Base-by-base conservation (phyloP, 2,888 invertebrate genomes). In the Troides helena region DNA sequence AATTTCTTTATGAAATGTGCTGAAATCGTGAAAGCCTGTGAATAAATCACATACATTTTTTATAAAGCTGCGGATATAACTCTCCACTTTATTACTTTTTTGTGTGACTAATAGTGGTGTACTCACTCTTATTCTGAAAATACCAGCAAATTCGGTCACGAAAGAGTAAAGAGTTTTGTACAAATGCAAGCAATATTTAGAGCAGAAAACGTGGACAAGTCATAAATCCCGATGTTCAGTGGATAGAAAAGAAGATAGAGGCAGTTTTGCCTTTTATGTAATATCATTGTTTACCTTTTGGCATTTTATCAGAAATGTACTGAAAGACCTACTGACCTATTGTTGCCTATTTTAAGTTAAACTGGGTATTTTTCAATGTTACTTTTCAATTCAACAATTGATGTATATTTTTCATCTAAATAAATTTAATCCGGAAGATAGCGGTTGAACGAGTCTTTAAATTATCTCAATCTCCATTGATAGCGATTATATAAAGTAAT, bases 1-100 rank as follows among this genome's bases (percentile, higher is more conserved):
- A 68, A 68, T 58, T 68, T 67, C 43, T 67, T 67, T 62, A 25
- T 57, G 39, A 57, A 67, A 66, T 7, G 23, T 59, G 17, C 17
- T 43, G 36, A 21, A 67, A 30, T 53, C 53, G 36, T 56, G 18
- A 14, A 30, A 17, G 30, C 36, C 30, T n/a, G 53, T 39, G 36
- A 50, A 50, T 21, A 50, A n/a, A 50, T 50, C 50, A 50, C 18
- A 50, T 5, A 50, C 50, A 50, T 50, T 50, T 50, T 50, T 50
- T 50, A 17, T 50, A 50, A 17, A 50, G 18, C 14, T 14, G 50
- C 18, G 50, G 50, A 50, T 50, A 50, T 14, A 50, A 50, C 50
- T 50, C 50, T 14, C 18, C 2, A 50, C 18, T 50, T 50, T 17
- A 50, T 39, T 39, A 39, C 39, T 50, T 50, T 46, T 50, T 50